Percentiles rank a stretch among this genome's conserved stretches.
Evolutionary conservation across 2,888 invertebrate genomes (phyloP).

Genomic region (Brachylomia viminalis): DNA sequence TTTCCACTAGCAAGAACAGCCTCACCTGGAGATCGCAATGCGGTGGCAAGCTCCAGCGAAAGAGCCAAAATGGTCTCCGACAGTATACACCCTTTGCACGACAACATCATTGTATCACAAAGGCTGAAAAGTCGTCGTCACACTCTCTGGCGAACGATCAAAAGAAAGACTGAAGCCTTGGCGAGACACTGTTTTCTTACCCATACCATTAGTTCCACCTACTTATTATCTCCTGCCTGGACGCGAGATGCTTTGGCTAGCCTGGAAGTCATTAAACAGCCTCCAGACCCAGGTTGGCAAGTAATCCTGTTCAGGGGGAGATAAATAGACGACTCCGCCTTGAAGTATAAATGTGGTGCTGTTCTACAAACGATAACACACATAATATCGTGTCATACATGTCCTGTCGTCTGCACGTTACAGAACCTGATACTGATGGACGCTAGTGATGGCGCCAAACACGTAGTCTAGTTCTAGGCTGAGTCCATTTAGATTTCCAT

Average conservation of each 20-base stretch:
- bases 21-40: neutral
- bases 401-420: too few relatives aligned
- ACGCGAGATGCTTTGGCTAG: neutral
- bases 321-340: neutral
- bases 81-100: neutral
- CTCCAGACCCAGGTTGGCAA: neutral
- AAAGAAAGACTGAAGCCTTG: neutral
- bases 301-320: neutral
- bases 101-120: neutral
- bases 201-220: neutral
- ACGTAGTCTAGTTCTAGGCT: neutral
- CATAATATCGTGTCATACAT: neutral
- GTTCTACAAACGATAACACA: neutral
- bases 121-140: neutral
- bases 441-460: neutral
- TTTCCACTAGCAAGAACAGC: neutral
- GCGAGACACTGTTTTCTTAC: neutral
- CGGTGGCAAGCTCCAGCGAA: too few relatives aligned
- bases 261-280: neutral
- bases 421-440: neutral
- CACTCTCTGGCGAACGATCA: neutral
- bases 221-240: neutral
- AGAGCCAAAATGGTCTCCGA: neutral
- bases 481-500: neutral
- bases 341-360: neutral